phyloP scores from a whole-genome alignment of 2,888 invertebrate species.

The Brachyptera putata region DNA sequence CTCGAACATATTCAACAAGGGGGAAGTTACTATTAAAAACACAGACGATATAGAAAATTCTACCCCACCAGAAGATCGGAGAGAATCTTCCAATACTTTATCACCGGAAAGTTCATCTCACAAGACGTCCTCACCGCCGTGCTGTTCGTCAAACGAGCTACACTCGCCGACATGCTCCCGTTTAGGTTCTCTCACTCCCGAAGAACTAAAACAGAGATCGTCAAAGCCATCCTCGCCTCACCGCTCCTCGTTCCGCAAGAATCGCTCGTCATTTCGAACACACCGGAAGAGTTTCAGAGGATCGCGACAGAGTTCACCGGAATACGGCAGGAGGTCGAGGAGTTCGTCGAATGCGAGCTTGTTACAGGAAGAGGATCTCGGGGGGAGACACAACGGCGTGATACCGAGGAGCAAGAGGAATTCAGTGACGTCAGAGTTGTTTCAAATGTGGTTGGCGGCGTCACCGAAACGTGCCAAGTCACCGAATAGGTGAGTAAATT shows the following conservation, averaged over 20 bases:
- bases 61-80: neutral
- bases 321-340: conserved; percentile 6
- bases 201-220: neutral
- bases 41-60: neutral
- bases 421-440: conserved; percentile 77
- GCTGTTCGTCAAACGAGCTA: neutral
- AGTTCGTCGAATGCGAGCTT: conserved; percentile 28
- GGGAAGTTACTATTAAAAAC: neutral
- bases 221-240: conserved; percentile 8
- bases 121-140: neutral
- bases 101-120: neutral
- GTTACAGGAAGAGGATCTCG: conserved; percentile 21
- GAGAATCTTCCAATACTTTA: neutral
- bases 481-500: conserved; percentile 30
- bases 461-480: conserved; percentile 60
- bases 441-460: conserved; percentile 78
- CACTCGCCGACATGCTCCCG: neutral
- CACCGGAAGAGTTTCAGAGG: conserved; percentile 10
- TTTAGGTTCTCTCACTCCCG: neutral
- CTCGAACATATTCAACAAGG: too few species aligned
- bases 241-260: conserved; percentile 10
- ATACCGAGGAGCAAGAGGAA: conserved; percentile 47
- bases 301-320: conserved; percentile 9
- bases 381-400: conserved; percentile 12
- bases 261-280: conserved; percentile 14